These are phyloP conservation scores for Oncorhynchus kisutch DNA, from an alignment of 2,113 vertebrate species.

Conservation along the genomic window DNA sequence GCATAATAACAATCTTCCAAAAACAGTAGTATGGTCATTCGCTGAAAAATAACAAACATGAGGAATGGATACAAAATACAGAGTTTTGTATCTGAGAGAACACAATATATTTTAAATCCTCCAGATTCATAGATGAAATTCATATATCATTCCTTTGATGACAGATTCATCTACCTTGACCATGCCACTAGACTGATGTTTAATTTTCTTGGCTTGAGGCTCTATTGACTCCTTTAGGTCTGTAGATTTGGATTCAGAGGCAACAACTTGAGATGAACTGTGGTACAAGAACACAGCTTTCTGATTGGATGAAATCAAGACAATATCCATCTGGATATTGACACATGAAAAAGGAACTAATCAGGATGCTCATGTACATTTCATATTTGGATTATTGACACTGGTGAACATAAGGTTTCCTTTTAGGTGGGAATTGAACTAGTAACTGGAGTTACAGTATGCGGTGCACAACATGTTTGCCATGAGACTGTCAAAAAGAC, in stretches of 20 bases:
- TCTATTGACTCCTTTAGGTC: background rate
- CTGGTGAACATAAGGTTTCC: background rate
- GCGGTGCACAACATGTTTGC: conserved; percentile 10
- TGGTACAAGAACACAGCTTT: background rate
- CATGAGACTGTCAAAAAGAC: background rate
- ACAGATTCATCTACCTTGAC: background rate
- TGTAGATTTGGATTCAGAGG: background rate
- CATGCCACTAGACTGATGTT: background rate
- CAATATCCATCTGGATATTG: background rate
- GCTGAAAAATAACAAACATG: conserved; percentile 22
- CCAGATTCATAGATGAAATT: conserved; percentile 6
- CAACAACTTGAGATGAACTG: background rate
- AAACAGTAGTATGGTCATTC: conserved; percentile 64
- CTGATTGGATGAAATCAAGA: background rate
- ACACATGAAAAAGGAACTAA: background rate
- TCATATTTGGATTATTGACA: background rate
- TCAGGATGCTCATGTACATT: background rate
- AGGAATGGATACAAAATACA: conserved; percentile 23
- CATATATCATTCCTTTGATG: background rate
- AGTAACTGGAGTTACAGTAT: conserved; percentile 8
- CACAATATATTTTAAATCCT: conserved; percentile 20
- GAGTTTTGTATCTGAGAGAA: conserved; percentile 11
- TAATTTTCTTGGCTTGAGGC: too few species aligned
- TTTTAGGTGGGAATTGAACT: background rate
- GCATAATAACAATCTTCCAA: conserved; percentile 46